Base-by-base conservation (phyloP, 2,797 vertebrate species). In the Urosaurus nigricauda region DNA sequence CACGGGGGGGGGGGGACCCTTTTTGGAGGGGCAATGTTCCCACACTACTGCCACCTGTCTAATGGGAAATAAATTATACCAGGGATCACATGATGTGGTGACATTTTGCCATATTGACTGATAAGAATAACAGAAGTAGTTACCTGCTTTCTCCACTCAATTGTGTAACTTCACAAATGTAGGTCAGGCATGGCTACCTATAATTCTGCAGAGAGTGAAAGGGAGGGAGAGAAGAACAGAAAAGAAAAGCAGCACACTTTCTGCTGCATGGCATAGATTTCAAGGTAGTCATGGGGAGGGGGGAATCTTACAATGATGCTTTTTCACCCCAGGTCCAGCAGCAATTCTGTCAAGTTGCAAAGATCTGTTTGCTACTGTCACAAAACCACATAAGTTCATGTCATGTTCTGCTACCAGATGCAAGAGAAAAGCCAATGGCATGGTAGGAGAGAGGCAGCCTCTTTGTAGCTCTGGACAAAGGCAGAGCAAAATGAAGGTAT, bases 361-460 rank as follows among this genome's bases (percentile, higher is more conserved):
- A 90, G 32, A 78, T 1, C 4, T 86, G 5, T 78, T 90, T 6
- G n/a, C 53, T 75, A 63, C 12, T 78, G 19, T 78, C 88, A 16
- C 0, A 88, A 74, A 81, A 32, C 79, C 58, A 51, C 19, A 19
- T 74, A 68, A 43, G 47, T 83, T 83, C 84, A 58, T 77, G 84
- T 40, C 78, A 83, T 89, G 71, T 56, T 86, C 60, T 60, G 43
- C 71, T 56, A 81, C 75, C 79, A 75, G 37, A 86, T 68, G n/a
- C 73, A 81, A 86, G n/a, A 81, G 17, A 19, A 86, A 83, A 86
- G 79, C 79, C 78, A 47, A 53, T 83, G 84, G 71, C 47, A n/a
- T 5, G 0, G 71, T 47, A 86, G 88, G 73, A 70, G 47, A 60
- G 14, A 82, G 78, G 5, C 60, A 43, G 13, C 75, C 6, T 81